phyloP scores from a whole-genome alignment of 1,140 invertebrate species.

The Micrasema longulum region DNA sequence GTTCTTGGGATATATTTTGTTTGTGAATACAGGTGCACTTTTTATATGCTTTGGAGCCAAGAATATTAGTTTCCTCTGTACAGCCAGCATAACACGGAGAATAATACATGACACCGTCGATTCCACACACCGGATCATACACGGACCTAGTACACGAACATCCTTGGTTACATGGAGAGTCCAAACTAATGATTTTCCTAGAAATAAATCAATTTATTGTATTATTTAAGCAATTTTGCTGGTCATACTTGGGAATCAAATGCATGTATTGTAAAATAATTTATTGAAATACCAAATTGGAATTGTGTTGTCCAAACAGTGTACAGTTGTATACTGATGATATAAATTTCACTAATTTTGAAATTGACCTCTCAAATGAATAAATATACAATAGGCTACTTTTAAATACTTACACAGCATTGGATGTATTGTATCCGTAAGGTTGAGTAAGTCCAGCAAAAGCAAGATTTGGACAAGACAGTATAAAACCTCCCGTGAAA shows the following conservation, averaged over 20 bases:
- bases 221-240: too few species aligned
- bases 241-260: too few species aligned
- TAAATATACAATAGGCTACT: conserved; percentile 11
- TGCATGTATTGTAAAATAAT: too few species aligned
- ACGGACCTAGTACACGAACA: conserved; percentile 71
- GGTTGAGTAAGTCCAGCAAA: conserved; percentile 80
- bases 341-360: too few species aligned
- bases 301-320: too few species aligned
- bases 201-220: conserved; percentile 27
- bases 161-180: conserved; percentile 72
- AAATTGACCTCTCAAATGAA: too few species aligned
- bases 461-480: conserved; percentile 79
- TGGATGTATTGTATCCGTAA: conserved; percentile 63
- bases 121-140: conserved; percentile 81
- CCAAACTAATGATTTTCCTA: conserved; percentile 58
- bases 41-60: conserved; percentile 64
- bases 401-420: conserved; percentile 62
- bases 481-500: conserved; percentile 75
- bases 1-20: conserved; percentile 16
- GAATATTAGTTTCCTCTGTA: conserved; percentile 60
- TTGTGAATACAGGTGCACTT: conserved; percentile 69
- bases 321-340: too few species aligned
- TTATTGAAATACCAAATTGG: too few species aligned
- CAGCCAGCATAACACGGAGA: conserved; percentile 89
- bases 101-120: conserved; percentile 84